These are phyloP conservation scores for Matsumurasca onukii DNA, from an alignment of 1,140 invertebrate species.

Conservation along the genomic window DNA sequence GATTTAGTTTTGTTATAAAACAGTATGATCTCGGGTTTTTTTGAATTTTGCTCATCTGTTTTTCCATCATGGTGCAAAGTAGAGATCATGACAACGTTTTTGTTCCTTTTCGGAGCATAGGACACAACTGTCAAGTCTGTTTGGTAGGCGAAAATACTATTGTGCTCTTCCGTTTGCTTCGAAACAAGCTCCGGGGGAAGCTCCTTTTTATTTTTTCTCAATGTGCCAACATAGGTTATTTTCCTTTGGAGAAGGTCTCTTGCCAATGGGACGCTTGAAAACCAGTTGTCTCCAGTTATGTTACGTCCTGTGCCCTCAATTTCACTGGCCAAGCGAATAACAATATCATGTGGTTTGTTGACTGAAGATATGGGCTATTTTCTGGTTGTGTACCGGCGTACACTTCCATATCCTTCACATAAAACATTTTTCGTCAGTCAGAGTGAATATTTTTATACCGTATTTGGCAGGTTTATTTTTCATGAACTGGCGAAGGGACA, in stretches of 20 bases:
- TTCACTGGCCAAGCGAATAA: not conserved
- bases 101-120: not conserved
- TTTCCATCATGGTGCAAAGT: not conserved
- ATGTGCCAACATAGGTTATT: not conserved
- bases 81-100: not conserved
- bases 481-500: too few relatives aligned
- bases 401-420: not conserved
- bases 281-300: conserved; percentile 1
- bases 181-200: not conserved
- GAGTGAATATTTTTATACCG: not conserved
- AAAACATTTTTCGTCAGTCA: conserved; percentile 9
- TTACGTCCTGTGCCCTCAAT: not conserved
- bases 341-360: not conserved
- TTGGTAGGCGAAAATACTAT: not conserved
- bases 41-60: conserved; percentile 1
- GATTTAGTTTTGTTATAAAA: conserved; percentile 8
- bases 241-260: not conserved
- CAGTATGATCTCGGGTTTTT: conserved; percentile 43
- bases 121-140: not conserved
- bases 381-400: conserved; percentile 1
- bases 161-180: not conserved
- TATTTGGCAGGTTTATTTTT: too few relatives aligned
- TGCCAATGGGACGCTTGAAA: not conserved
- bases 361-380: not conserved
- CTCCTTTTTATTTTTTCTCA: not conserved